Conservation (phyloP, 2,888 invertebrate genomes). For the Rhaphigaster nebulosa region DNA sequence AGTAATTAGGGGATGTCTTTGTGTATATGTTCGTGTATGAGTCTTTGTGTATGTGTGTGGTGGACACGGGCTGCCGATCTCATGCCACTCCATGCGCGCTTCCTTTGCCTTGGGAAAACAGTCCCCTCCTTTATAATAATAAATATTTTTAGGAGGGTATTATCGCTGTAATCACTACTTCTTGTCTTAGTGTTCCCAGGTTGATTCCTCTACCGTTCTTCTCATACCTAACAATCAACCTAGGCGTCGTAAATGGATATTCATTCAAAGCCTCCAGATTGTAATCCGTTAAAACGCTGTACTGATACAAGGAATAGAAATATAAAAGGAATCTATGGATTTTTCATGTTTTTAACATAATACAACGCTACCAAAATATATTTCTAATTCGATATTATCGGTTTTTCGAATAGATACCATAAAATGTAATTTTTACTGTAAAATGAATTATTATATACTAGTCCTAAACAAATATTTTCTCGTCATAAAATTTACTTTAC, state of each 20-base stretch:
- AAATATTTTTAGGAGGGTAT: slow-evolving; percentile 45
- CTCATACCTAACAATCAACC: neutral
- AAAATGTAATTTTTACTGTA: too few species aligned
- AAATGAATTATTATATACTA: too few species aligned
- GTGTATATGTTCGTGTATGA: neutral
- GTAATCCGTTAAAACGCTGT: neutral
- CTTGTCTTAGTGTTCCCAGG: slow-evolving; percentile 43
- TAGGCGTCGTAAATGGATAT: neutral
- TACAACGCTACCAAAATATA: neutral
- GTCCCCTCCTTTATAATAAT: slow-evolving; percentile 54
- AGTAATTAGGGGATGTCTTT: slow-evolving; percentile 27
- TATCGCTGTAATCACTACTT: slow-evolving; percentile 47
- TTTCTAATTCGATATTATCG: too few species aligned
- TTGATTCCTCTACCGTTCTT: neutral
- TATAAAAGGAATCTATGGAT: neutral
- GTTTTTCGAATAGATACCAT: too few species aligned
- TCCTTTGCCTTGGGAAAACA: slow-evolving; percentile 56
- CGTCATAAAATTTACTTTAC: too few species aligned
- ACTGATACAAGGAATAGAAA: neutral
- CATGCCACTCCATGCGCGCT: slow-evolving; percentile 57
- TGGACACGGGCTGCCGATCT: slow-evolving; percentile 56
- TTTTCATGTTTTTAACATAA: too few species aligned
- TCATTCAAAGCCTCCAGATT: neutral
- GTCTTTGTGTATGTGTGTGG: slow-evolving; percentile 19
- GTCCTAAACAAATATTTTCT: too few species aligned